Base-by-base conservation (phyloP, 1,140 invertebrate genomes). In the Penaeus japonicus region DNA sequence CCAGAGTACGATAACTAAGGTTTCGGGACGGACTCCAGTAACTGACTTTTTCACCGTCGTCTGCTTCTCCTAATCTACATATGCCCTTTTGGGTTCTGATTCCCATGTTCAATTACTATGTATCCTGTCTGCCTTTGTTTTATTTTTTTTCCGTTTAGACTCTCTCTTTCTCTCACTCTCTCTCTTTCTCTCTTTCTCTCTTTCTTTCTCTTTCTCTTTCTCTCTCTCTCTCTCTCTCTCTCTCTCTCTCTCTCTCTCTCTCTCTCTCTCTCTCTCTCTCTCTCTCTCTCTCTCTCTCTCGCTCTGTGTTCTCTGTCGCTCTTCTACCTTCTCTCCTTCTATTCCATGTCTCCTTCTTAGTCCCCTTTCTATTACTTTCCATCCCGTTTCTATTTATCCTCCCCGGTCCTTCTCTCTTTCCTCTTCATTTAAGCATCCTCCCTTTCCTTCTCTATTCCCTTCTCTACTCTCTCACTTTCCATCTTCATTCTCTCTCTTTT, bases 271-370 rank as follows among this genome's bases (percentile, higher is more conserved):
- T 80, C 4, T 17, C 4, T 82, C 15, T 2, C 80, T 30, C 27
- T 82, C 53, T 57, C 53, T 57, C 80, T 82, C 53, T 10, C 53
- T 82, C 80, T 57, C 20, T 57, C 53, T 82, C 55, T 82, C 53
- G 3, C 24, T 82, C 55, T 62, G 0, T 7, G 0, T 7, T 7
- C 5, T 47, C 39, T 47, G 0, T 18, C 39, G 53, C 35, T 27
- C 24, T 22, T 7, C 1, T 7, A 12, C 32, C 30, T 20, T 27
- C 24, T 78, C 22, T 39, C 35, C 12, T 18, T 22, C 32, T 24
- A 10, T 27, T 32, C 15, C 15, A 2, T 32, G 10, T 32, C 4
- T 32, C 4, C 15, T 32, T 32, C 1, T 18, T 4, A 1, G 0
- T 18, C 4, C 4, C 4, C 4, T 32, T 18, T 7, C 4, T 4